Evolutionary conservation across 1,140 invertebrate genomes (phyloP), one percentile per base, ranked within the genome.

Genomic region (Drosophila repletoides): DNA sequence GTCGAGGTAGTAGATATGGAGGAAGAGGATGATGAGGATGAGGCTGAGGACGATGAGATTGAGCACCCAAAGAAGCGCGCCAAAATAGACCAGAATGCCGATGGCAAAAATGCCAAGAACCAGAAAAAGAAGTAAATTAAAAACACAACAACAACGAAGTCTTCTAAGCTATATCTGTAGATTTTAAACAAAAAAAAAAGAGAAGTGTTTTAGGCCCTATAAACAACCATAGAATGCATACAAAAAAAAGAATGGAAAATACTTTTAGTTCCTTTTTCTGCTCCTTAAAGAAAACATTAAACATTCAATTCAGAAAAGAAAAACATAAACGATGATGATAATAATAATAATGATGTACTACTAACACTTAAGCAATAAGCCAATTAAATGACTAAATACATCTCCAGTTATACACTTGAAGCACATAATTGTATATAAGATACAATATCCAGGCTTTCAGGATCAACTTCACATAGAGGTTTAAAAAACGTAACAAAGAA

Each of bases 21-120:
- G 63, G 95, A 95, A 75, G 94, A 95, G 34, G 95, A 95, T 10
- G 95, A 95, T 74, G 94, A 95, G 52, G 95, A 95, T 76, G 93
- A 94, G 6, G 72, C 34, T 10, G 76, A 93, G 60, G 93, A 93
- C 31, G 93, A 94, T 43, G 93, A 94, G 43, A 93, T 93, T 34
- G 93, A 93, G 41, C 93, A 93, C 24, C 93, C 93, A 72, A 93
- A 92, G 80, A 93, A 94, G 90, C 93, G 94, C 69, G 91, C 92
- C 68, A 94, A 94, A 91, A 92, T 93, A 71, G 92, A 92, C 72
- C 93, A 93, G 84, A 93, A 93, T 64, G 80, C 92, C 74, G 93
- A 93, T 91, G 92, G 91, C 70, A 92, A 92, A 87, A 92, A 92
- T 72, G 75, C 75, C 55, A 90, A 90, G 68, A 90, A 88, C 43